Percentiles rank a stretch among this genome's conserved stretches.
Conservation (phyloP, 2,888 invertebrate genomes). For the Agelastica alni region DNA sequence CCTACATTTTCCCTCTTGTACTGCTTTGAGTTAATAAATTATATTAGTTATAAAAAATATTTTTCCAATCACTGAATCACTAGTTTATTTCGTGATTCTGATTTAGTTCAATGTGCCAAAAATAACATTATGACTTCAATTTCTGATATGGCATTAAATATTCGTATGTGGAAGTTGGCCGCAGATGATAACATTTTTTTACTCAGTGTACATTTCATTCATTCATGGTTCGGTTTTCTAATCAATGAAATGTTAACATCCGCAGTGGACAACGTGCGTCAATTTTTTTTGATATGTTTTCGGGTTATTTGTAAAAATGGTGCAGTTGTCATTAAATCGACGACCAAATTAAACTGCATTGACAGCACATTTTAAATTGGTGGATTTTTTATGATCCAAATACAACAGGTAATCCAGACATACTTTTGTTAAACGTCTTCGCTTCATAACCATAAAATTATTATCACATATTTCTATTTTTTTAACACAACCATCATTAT, state of each 20-base stretch:
- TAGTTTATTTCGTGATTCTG: slow-evolving; percentile 31
- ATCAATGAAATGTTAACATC: slow-evolving; percentile 30
- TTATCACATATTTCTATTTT: no score
- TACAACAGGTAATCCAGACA: no score
- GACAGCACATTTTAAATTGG: no score
- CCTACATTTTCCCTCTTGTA: background rate
- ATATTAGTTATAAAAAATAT: slow-evolving; percentile 16
- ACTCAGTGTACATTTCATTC: slow-evolving; percentile 30
- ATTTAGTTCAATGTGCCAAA: slow-evolving; percentile 35
- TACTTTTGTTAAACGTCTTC: no score
- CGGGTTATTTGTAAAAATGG: no score
- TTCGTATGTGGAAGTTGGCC: slow-evolving; percentile 22
- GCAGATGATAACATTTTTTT: slow-evolving; percentile 32
- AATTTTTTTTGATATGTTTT: background rate
- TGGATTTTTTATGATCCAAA: no score
- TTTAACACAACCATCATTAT: no score
- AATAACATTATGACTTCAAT: slow-evolving; percentile 39
- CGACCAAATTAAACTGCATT: no score
- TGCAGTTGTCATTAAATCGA: no score
- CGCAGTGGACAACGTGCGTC: background rate
- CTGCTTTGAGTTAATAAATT: background rate
- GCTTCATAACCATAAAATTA: no score
- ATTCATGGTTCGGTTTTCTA: slow-evolving; percentile 23
- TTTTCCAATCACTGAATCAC: slow-evolving; percentile 26
- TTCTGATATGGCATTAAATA: slow-evolving; percentile 30